Percentiles rank a stretch among this genome's conserved stretches.
phyloP scores from a whole-genome alignment of 2,888 invertebrate species.

The Uloborus plumipes region DNA sequence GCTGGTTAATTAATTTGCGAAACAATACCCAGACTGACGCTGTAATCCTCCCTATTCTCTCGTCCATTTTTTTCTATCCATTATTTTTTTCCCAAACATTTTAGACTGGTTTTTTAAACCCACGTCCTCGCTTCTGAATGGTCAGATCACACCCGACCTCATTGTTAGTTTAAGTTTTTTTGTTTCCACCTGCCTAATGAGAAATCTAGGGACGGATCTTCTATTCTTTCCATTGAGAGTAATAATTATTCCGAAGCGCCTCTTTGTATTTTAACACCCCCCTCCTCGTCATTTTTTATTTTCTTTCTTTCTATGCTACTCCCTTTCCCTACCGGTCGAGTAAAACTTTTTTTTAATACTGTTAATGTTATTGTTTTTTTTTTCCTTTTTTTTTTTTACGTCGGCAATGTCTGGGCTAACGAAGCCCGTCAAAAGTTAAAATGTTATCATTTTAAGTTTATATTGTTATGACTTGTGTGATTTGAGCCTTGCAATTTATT shows the following conservation, averaged over 20 bases:
- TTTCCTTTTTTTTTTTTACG: no score
- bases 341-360: no score
- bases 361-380: no score
- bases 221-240: slow-evolving; percentile 38
- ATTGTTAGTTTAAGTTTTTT: slow-evolving; percentile 58
- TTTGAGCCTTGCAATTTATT: no score
- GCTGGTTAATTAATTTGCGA: slow-evolving; percentile 31
- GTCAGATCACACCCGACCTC: slow-evolving; percentile 19
- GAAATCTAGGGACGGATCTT: slow-evolving; percentile 35
- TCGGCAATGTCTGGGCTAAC: no score
- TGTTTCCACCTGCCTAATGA: slow-evolving; percentile 61
- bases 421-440: no score
- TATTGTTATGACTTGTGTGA: no score
- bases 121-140: slow-evolving; percentile 37
- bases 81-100: slow-evolving; percentile 14
- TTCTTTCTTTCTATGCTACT: slow-evolving; percentile 11
- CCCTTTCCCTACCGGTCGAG: slow-evolving; percentile 43
- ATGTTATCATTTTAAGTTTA: no score
- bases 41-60: slow-evolving; percentile 20
- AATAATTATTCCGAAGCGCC: slow-evolving; percentile 56
- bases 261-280: slow-evolving; percentile 22
- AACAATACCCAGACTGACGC: slow-evolving; percentile 15
- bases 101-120: slow-evolving; percentile 21
- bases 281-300: slow-evolving; percentile 20
- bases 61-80: slow-evolving; percentile 23